Percentiles rank a stretch among this genome's conserved stretches.
Evolutionary conservation across 1,140 invertebrate genomes (phyloP).

Genomic region (Tribolium castaneum): DNA sequence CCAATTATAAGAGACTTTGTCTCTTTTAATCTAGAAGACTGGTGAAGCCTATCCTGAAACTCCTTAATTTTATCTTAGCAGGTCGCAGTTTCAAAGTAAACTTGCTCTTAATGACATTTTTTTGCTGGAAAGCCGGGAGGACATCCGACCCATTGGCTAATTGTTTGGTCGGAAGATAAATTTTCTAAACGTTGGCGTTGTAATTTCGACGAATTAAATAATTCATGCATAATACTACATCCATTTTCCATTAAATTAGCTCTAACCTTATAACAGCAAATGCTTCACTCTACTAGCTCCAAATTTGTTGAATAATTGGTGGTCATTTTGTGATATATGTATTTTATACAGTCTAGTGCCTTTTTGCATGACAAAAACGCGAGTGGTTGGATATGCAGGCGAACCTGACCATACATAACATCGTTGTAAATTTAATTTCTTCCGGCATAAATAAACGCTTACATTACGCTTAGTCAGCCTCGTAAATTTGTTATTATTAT

Average conservation of each 20-base stretch:
- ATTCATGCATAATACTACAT: neutral
- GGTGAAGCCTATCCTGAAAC: neutral
- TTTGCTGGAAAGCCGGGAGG: neutral
- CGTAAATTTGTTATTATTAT: neutral
- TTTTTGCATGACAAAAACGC: neutral
- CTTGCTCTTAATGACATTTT: neutral
- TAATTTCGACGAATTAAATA: neutral
- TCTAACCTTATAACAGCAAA: neutral
- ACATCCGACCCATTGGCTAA: neutral
- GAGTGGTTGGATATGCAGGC: neutral
- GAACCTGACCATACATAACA: neutral
- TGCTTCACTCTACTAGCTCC: neutral
- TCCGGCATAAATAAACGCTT: neutral
- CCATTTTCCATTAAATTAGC: neutral
- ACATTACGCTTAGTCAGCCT: neutral
- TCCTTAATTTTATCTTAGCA: neutral
- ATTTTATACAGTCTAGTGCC: neutral
- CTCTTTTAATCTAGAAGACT: neutral
- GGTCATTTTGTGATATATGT: neutral
- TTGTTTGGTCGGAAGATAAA: neutral
- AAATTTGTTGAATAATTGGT: neutral
- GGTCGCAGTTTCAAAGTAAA: neutral
- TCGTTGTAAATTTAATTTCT: neutral
- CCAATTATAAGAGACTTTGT: neutral
- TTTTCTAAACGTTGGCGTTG: neutral